These are phyloP conservation scores for Oenanthe melanoleuca DNA, from an alignment of 2,113 vertebrate genomes.

Conservation along the genomic window DNA sequence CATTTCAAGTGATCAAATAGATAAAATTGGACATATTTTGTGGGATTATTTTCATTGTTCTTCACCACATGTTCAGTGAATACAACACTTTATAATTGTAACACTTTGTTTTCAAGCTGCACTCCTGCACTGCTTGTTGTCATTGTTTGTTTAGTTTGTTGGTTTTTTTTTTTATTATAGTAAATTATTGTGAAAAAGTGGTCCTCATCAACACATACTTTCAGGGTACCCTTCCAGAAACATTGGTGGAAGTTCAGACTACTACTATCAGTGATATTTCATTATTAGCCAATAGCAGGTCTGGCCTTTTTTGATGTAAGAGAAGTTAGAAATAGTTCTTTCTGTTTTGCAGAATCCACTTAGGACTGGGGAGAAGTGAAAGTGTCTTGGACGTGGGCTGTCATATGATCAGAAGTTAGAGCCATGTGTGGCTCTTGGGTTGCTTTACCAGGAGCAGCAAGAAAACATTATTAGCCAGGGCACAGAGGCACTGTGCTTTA, in stretches of 20 bases:
- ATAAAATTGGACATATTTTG: slow-evolving; percentile 64
- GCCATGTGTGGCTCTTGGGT: background rate
- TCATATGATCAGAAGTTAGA: background rate
- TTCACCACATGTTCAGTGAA: slow-evolving; percentile 61
- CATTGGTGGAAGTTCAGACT: background rate
- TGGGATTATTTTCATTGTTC: slow-evolving; percentile 70
- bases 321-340: background rate
- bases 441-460: background rate
- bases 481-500: background rate
- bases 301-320: background rate
- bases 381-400: background rate
- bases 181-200: background rate
- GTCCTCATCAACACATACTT: background rate
- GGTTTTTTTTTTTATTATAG: background rate
- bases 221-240: background rate
- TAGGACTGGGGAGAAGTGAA: background rate
- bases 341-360: background rate
- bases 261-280: background rate
- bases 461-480: background rate
- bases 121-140: background rate
- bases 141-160: background rate
- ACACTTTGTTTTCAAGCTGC: slow-evolving; percentile 39
- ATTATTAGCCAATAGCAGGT: background rate
- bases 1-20: slow-evolving; percentile 69
- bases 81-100: slow-evolving; percentile 36